A percentile compares a stretch with the other conserved stretches of the same genome.
phyloP scores from a whole-genome alignment of 2,888 invertebrate species.

The Lithophane ornitopus region DNA sequence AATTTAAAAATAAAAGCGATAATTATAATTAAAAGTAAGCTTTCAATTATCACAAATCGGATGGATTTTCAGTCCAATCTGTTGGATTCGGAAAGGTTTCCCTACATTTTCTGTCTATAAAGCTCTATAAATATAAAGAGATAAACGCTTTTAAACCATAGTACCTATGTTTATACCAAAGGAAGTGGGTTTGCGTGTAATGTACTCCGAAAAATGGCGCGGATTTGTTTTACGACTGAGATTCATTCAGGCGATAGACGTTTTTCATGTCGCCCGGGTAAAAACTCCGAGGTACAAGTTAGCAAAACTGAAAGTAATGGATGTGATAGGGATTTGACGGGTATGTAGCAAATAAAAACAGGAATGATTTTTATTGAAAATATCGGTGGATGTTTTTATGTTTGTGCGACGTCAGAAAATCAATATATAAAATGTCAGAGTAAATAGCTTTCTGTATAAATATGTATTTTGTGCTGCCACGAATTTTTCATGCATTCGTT shows the following conservation, averaged over 20 bases:
- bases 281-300: constrained; percentile 62
- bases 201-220: constrained; percentile 64
- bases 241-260: constrained; percentile 69
- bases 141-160: constrained; percentile 58
- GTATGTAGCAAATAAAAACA: constrained; percentile 47
- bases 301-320: constrained; percentile 69
- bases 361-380: constrained; percentile 42
- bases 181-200: constrained; percentile 69
- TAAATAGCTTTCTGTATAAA: not conserved
- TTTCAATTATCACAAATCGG: not conserved
- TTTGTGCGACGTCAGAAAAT: not conserved
- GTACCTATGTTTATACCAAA: constrained; percentile 54
- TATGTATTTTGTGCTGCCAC: not conserved
- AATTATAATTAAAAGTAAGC: not conserved
- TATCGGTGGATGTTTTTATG: constrained; percentile 1
- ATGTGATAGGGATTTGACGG: constrained; percentile 61
- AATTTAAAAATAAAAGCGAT: not conserved
- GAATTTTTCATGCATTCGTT: not conserved
- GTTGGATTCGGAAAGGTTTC: not conserved
- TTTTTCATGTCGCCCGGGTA: constrained; percentile 68
- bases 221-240: constrained; percentile 69
- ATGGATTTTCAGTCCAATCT: not conserved
- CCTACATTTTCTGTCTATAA: not conserved
- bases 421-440: not conserved
- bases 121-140: constrained; percentile 27